phyloP scores from a whole-genome alignment of 2,797 vertebrate species.

The Phoxinus dragarum region DNA sequence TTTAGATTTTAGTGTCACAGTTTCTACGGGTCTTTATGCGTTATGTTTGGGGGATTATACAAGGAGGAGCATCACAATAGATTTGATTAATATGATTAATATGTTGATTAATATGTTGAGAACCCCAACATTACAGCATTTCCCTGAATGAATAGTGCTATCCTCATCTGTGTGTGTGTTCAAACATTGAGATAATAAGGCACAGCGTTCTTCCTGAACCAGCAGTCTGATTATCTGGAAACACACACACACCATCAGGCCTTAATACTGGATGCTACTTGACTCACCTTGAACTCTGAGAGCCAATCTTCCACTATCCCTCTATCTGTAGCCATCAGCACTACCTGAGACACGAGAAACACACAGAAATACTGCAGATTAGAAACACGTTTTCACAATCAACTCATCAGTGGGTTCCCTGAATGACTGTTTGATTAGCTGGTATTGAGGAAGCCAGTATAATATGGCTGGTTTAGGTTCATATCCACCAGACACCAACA shows the following conservation, averaged over 20 bases:
- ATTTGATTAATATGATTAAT: too few species aligned
- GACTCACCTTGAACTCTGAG: constrained; percentile 96
- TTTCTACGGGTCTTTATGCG: neutral
- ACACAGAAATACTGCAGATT: neutral
- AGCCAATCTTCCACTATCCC: constrained; percentile 98
- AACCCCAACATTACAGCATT: neutral
- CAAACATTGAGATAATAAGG: neutral
- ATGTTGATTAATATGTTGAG: neutral
- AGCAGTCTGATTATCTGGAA: constrained; percentile 1
- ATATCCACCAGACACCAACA: neutral
- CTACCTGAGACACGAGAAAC: constrained; percentile 81
- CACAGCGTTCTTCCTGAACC: neutral
- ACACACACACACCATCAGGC: neutral
- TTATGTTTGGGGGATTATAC: neutral
- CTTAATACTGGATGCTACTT: neutral
- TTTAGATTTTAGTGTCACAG: neutral
- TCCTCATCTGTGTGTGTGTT: neutral
- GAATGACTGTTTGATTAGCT: neutral
- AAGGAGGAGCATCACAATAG: too few species aligned
- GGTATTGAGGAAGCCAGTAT: neutral
- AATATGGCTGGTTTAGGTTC: neutral
- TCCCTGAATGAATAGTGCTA: neutral
- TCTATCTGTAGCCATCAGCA: constrained; percentile 85
- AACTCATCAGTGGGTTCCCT: neutral
- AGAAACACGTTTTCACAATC: neutral